Conservation (phyloP, 2,888 invertebrate species). For the Exocentrus adspersus region DNA sequence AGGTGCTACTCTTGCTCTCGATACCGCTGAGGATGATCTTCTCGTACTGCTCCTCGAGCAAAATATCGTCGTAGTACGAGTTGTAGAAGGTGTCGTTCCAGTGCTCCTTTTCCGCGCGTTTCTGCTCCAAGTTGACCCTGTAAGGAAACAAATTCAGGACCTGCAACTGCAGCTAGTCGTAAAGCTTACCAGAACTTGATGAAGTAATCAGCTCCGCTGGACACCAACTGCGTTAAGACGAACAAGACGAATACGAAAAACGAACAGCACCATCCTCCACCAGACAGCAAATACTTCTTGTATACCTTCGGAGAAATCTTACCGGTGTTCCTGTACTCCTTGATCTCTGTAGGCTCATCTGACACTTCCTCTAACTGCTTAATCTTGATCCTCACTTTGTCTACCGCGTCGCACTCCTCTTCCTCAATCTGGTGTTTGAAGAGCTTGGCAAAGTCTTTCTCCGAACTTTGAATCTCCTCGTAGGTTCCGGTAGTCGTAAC, state of each 20-base stretch:
- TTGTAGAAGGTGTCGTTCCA: constrained; percentile 38
- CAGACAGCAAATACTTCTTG: constrained; percentile 76
- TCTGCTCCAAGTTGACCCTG: constrained; percentile 59
- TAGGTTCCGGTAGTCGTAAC: constrained; percentile 62
- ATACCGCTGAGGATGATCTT: constrained; percentile 21
- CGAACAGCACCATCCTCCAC: constrained; percentile 74
- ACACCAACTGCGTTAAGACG: constrained; percentile 74
- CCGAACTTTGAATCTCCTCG: constrained; percentile 64
- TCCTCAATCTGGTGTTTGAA: constrained; percentile 60
- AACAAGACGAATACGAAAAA: constrained; percentile 72
- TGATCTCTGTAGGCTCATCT: constrained; percentile 42
- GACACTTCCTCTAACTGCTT: constrained; percentile 33
- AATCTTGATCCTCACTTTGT: constrained; percentile 34
- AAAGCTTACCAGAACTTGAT: constrained; percentile 75
- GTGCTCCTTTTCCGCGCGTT: constrained; percentile 34
- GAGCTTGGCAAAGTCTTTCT: constrained; percentile 67
- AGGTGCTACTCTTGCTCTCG: background rate
- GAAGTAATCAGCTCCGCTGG: constrained; percentile 83
- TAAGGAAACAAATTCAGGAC: constrained; percentile 28
- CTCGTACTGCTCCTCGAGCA: constrained; percentile 41
- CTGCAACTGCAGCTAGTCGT: background rate
- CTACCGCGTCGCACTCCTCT: constrained; percentile 46
- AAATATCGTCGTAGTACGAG: constrained; percentile 38
- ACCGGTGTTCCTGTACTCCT: constrained; percentile 63
- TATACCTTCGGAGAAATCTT: constrained; percentile 67